Percentiles rank a stretch among this genome's conserved stretches.
These are phyloP conservation scores for Hydra vulgaris DNA, from an alignment of 30 jellyfish, hydroid and myxozoan genomes.

Conservation along the genomic window DNA sequence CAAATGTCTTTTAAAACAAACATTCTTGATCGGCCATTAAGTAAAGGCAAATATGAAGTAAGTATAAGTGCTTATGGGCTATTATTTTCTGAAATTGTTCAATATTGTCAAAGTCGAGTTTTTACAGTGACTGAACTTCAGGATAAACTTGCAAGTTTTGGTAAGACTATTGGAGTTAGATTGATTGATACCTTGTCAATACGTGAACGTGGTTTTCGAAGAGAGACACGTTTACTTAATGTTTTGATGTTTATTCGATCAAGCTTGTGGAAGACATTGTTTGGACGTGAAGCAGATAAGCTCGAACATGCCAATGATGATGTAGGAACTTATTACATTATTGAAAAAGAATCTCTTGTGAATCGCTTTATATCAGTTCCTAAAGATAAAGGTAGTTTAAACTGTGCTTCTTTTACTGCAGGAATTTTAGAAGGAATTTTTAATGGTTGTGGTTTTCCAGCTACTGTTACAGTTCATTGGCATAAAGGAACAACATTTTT, in stretches of 20 bases:
- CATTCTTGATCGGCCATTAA: conserved; percentile 79
- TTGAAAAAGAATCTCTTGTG: conserved; percentile 92
- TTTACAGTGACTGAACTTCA: conserved; percentile 96
- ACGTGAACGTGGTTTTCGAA: conserved; percentile 80
- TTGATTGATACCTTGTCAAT: conserved; percentile 61
- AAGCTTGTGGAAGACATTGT: conserved; percentile 86
- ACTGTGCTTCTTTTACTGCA: conserved; percentile 94
- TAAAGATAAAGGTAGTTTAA: conserved; percentile 88
- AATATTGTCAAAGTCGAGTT: conserved; percentile 90
- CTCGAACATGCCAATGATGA: conserved; percentile 97
- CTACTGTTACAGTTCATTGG: conserved; percentile 98
- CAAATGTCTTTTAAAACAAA: conserved; percentile 58
- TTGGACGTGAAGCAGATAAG: conserved; percentile 97
- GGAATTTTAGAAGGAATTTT: conserved; percentile 89
- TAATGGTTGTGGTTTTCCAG: conserved; percentile 90
- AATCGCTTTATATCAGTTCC: conserved; percentile 86
- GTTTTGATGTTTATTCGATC: conserved; percentile 66
- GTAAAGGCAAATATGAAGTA: conserved; percentile 93
- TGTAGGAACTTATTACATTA: conserved; percentile 87
- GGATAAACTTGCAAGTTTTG: conserved; percentile 72
- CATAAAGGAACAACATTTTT: conserved; percentile 98
- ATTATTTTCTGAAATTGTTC: conserved; percentile 95
- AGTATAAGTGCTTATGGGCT: conserved; percentile 83
- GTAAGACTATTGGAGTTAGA: conserved; percentile 81
- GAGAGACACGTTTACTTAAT: conserved; percentile 71